Conservation (phyloP, 2,797 vertebrate species). For the Amblyraja radiata region DNA sequence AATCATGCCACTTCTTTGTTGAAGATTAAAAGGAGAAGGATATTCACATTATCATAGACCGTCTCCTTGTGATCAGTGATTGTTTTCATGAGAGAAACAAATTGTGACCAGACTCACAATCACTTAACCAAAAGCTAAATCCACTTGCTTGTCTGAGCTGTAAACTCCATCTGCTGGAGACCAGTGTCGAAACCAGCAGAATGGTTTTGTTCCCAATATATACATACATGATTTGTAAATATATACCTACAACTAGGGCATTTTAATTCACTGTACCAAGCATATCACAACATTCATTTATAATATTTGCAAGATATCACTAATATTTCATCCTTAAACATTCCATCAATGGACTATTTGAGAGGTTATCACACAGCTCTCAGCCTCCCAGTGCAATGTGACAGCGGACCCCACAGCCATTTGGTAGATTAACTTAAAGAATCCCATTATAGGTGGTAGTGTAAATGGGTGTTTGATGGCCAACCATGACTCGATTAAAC, state of each 20-base stretch:
- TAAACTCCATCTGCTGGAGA: neutral
- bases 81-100: neutral
- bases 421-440: too few relatives aligned
- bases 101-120: neutral
- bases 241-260: too few relatives aligned
- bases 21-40: neutral
- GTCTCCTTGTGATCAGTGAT: neutral
- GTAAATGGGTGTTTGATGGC: too few relatives aligned
- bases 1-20: neutral
- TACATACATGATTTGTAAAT: too few relatives aligned
- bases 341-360: neutral
- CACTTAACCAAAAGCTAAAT: neutral
- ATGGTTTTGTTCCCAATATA: too few relatives aligned
- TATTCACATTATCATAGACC: too few relatives aligned
- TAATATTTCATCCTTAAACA: too few relatives aligned
- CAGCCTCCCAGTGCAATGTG: neutral
- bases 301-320: too few relatives aligned
- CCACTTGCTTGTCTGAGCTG: neutral
- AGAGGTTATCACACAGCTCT: neutral
- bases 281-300: too few relatives aligned
- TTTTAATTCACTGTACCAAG: neutral
- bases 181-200: neutral
- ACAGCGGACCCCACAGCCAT: neutral
- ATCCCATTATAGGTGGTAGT: too few relatives aligned
- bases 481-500: neutral